phyloP scores from a whole-genome alignment of 2,113 vertebrate genomes.

The Aspiorhynchus laticeps region DNA sequence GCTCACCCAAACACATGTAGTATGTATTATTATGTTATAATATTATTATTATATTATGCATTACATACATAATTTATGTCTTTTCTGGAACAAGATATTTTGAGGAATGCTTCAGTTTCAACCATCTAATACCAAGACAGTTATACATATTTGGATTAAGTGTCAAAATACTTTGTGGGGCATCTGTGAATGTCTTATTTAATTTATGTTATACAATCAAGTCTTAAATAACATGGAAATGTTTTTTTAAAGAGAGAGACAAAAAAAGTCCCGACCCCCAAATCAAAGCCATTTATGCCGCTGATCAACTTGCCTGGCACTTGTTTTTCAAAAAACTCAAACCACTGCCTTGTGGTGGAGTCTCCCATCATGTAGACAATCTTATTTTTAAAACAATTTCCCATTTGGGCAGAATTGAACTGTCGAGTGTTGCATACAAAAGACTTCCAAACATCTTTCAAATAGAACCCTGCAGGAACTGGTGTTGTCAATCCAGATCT shows the following conservation, averaged over 20 bases:
- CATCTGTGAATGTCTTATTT: background rate
- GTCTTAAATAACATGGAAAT: background rate
- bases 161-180: background rate
- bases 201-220: background rate
- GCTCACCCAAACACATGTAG: too few relatives aligned
- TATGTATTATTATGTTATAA: too few relatives aligned
- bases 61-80: too few relatives aligned
- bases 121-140: too few relatives aligned
- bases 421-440: background rate
- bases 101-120: too few relatives aligned
- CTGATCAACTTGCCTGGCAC: background rate
- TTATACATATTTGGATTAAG: too few relatives aligned
- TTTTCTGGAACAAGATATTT: too few relatives aligned
- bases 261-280: background rate
- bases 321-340: background rate
- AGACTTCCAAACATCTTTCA: conserved; percentile 8
- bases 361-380: conserved; percentile 2
- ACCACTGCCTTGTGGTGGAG: conserved; percentile 20
- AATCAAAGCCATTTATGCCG: background rate
- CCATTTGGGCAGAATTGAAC: background rate
- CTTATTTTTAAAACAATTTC: background rate
- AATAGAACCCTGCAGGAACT: background rate
- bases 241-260: background rate
- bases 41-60: too few relatives aligned
- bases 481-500: conserved; percentile 1